A percentile compares a stretch with the other conserved stretches of the same genome.
These are phyloP conservation scores for Lagopus muta DNA, from an alignment of 2,113 vertebrate species.

Conservation along the genomic window DNA sequence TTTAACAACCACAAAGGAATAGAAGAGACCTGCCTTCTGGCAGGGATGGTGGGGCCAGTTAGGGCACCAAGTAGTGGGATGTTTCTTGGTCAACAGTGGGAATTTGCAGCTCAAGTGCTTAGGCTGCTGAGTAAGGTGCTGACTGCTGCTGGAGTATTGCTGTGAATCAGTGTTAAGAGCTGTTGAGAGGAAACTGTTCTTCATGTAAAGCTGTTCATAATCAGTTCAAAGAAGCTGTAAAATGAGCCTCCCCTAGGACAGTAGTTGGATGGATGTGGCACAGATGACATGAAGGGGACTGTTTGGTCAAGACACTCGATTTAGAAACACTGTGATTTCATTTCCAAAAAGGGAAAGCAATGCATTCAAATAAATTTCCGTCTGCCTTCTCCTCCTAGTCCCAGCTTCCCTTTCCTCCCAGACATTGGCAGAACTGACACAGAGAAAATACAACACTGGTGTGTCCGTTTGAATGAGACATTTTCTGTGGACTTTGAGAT, in stretches of 20 bases:
- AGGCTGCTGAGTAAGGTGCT: neutral
- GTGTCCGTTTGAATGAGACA: accelerated
- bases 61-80: neutral
- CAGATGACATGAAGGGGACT: neutral
- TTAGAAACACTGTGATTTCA: neutral
- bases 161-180: neutral
- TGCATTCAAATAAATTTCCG: neutral
- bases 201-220: slow-evolving; percentile 22
- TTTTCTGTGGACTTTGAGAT: neutral
- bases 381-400: neutral
- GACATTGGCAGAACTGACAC: accelerated
- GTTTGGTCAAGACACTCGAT: neutral
- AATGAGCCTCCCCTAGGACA: neutral
- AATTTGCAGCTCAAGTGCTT: neutral
- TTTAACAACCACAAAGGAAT: neutral
- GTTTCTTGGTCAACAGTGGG: accelerated
- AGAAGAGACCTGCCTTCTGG: neutral
- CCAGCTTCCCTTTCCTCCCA: neutral
- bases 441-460: neutral
- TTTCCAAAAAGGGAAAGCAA: neutral
- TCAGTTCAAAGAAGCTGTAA: neutral
- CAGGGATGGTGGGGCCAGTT: neutral
- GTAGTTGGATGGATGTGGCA: neutral
- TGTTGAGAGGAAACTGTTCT: neutral
- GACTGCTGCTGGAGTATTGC: accelerated